Base-by-base conservation (phyloP, 1,140 invertebrate species). In the Anastrepha obliqua region DNA sequence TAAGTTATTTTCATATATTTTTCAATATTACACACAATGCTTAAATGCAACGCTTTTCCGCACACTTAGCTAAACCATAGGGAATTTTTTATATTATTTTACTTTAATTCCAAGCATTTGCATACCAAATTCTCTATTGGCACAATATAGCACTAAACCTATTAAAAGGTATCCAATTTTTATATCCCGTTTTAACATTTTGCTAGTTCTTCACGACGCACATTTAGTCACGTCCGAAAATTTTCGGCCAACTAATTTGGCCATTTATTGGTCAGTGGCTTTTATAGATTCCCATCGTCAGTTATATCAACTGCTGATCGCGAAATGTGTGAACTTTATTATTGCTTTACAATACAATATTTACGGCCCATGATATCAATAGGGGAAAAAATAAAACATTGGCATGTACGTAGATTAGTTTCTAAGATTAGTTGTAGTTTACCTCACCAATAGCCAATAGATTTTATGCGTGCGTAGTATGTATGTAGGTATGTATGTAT, bases 171-270 rank as follows among this genome's bases (percentile, higher is more conserved):
- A 87, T 88, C 90, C 89, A 81, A 88, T 86, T 58, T 58, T 88
- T 88, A 89, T 81, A 88, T 89, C 90, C 88, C 88, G 89, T 47
- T 85, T 89, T 86, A 87, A 88, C 90, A 87, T 89, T 89, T 89
- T 88, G 87, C 88, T 89, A 89, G 58, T 88, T 81, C 17, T 3
- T 67, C 39, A 44, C 86, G 44, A 62, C 20, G 47, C 15, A 60
- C 42, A 85, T 29, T 88, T 87, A 64, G 44, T 64, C 62, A 67
- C 89, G 88, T 89, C 88, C 89, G 88, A 90, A 88, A 87, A 87
- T 88, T 88, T 89, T 89, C 88, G 89, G 89, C 85, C 85, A 89
- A 91, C 90, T 91, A 89, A 90, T 89, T 91, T 89, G 88, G 86
- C 85, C 86, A 85, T 51, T 47, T n/a, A 11, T 51, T 59, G 74